A percentile compares a stretch with the other conserved stretches of the same genome.
These are phyloP conservation scores for Pipra filicauda DNA, from an alignment of 2,113 vertebrate genomes.

Conservation along the genomic window DNA sequence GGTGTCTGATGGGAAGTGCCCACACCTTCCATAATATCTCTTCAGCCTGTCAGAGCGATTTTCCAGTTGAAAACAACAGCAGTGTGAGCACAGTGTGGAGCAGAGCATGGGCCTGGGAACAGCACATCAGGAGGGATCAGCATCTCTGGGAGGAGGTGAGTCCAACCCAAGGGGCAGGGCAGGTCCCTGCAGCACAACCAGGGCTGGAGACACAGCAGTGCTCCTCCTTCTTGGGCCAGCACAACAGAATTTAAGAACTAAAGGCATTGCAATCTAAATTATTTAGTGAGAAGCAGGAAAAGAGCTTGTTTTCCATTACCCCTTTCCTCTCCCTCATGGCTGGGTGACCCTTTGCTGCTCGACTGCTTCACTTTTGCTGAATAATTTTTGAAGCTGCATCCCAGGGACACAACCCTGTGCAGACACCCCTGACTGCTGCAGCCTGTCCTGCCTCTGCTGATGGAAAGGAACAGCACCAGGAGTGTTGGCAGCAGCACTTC, in stretches of 20 bases:
- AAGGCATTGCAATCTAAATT: not conserved
- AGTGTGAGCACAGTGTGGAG: rapidly evolving
- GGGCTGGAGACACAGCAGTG: not conserved
- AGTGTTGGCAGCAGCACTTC: not conserved
- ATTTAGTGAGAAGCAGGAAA: not conserved
- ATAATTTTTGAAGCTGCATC: not conserved
- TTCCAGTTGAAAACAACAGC: not conserved
- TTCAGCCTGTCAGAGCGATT: not conserved
- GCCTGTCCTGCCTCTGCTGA: not conserved
- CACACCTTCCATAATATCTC: not conserved
- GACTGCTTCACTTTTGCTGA: not conserved
- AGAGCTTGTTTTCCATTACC: not conserved
- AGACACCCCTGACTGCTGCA: not conserved
- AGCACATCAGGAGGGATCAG: rapidly evolving
- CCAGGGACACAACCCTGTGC: not conserved
- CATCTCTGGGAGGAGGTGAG: rapidly evolving
- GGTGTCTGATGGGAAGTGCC: not conserved
- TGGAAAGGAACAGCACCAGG: not conserved
- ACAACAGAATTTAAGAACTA: not conserved
- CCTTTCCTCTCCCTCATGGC: not conserved
- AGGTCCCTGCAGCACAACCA: not conserved
- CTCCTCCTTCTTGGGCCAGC: not conserved
- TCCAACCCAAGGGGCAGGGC: rapidly evolving
- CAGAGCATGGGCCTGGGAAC: not conserved
- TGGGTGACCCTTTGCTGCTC: not conserved